These are phyloP conservation scores for Dasyurus viverrinus DNA, from an alignment of 2,113 vertebrate species.

Conservation along the genomic window DNA sequence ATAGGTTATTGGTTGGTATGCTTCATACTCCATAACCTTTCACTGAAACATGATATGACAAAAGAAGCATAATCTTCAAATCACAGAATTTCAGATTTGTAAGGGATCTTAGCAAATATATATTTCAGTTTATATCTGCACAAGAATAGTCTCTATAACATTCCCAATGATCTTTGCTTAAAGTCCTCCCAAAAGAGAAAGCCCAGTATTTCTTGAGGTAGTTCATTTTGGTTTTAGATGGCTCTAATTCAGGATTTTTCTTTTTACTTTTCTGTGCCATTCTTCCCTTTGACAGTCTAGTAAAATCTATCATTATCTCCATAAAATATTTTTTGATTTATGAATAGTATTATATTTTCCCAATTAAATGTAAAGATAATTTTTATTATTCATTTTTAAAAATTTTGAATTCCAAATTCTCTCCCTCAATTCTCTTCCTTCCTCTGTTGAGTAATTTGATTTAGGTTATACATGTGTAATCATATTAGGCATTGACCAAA, in stretches of 20 bases:
- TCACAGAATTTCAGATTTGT: neutral
- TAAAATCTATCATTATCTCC: neutral
- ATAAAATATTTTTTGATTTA: no score
- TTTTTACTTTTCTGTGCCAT: neutral
- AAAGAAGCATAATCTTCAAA: slow-evolving; percentile 65
- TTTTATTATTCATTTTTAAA: neutral
- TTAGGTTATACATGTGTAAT: neutral
- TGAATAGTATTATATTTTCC: neutral
- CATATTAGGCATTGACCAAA: neutral
- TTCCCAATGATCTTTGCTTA: neutral
- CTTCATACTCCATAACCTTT: slow-evolving; percentile 50
- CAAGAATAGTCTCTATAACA: neutral
- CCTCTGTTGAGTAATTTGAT: neutral
- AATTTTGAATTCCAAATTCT: neutral
- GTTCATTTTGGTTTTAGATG: neutral
- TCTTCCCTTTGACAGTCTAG: neutral
- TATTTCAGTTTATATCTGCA: neutral
- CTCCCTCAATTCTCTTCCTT: neutral
- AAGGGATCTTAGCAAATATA: neutral
- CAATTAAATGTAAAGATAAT: neutral
- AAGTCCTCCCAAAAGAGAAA: neutral
- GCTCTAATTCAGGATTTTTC: neutral
- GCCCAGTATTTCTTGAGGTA: neutral
- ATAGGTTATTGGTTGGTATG: slow-evolving; percentile 50
- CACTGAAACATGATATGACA: slow-evolving; percentile 46